Conservation (phyloP, 2,113 vertebrate genomes). For the Nematolebias whitei region DNA sequence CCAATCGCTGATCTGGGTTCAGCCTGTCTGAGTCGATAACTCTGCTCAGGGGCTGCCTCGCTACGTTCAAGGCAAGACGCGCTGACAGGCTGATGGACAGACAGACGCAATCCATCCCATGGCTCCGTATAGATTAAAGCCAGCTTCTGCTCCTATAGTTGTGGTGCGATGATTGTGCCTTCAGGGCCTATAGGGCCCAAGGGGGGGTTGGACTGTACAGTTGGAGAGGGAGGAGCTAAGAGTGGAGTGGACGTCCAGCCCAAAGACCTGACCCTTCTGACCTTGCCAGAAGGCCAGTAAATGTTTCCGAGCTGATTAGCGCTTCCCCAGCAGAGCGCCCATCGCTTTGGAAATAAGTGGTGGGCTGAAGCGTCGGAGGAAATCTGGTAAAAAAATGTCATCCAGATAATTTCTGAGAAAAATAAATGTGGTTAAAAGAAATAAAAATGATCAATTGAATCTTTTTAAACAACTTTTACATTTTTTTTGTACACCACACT, state of each 20-base stretch:
- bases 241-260: conserved; percentile 78
- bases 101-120: conserved; percentile 67
- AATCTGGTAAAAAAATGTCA: conserved; percentile 42
- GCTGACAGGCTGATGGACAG: conserved; percentile 68
- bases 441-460: not conserved
- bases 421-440: not conserved
- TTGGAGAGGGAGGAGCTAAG: conserved; percentile 52
- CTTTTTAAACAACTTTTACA: not conserved
- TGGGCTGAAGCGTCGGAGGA: conserved; percentile 14
- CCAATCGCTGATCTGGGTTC: conserved; percentile 58
- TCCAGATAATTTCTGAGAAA: conserved; percentile 9
- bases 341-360: conserved; percentile 48
- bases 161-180: conserved; percentile 73
- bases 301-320: conserved; percentile 84
- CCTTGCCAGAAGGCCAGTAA: conserved; percentile 85
- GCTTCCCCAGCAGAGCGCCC: conserved; percentile 61
- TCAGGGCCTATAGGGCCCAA: conserved; percentile 70
- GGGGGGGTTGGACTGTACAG: conserved; percentile 60
- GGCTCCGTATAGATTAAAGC: conserved; percentile 72
- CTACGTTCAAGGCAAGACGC: conserved; percentile 59
- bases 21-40: conserved; percentile 59
- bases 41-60: conserved; percentile 50
- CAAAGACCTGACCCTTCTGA: conserved; percentile 79
- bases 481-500: not conserved
- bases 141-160: conserved; percentile 64